Conservation (phyloP, 2,113 vertebrate genomes). For the Notarius quadriscutis region DNA sequence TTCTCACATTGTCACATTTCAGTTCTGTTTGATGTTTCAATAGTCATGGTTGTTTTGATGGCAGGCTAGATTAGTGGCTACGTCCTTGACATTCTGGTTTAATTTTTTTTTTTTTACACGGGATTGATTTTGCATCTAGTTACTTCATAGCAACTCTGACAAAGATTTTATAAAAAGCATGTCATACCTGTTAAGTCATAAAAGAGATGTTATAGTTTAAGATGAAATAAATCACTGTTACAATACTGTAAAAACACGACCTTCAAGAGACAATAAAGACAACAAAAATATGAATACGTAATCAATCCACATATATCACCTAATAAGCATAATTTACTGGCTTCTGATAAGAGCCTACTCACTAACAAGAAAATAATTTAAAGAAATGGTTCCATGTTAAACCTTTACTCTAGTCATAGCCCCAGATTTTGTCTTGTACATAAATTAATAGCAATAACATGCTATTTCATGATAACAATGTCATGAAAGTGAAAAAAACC, state of each 20-base stretch:
- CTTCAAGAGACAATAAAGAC: background rate
- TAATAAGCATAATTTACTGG: background rate
- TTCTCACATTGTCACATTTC: no score
- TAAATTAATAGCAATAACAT: background rate
- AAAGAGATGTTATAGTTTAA: conserved; percentile 22
- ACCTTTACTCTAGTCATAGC: background rate
- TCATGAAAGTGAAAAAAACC: background rate
- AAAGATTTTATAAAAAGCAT: background rate
- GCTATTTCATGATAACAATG: background rate
- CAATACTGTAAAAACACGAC: conserved; percentile 28
- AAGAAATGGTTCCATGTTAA: background rate
- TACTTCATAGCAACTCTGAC: background rate
- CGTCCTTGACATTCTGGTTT: background rate
- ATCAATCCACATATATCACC: background rate
- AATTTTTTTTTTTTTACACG: background rate
- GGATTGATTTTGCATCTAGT: background rate
- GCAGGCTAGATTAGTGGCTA: no score
- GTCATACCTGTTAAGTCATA: background rate
- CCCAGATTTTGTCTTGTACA: background rate
- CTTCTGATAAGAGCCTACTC: background rate
- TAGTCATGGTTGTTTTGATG: no score
- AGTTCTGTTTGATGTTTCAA: no score
- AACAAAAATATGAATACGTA: background rate
- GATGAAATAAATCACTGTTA: background rate
- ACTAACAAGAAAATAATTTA: background rate